Evolutionary conservation across 2,888 invertebrate species (phyloP).

Genomic region (Leptopilina myrica): DNA sequence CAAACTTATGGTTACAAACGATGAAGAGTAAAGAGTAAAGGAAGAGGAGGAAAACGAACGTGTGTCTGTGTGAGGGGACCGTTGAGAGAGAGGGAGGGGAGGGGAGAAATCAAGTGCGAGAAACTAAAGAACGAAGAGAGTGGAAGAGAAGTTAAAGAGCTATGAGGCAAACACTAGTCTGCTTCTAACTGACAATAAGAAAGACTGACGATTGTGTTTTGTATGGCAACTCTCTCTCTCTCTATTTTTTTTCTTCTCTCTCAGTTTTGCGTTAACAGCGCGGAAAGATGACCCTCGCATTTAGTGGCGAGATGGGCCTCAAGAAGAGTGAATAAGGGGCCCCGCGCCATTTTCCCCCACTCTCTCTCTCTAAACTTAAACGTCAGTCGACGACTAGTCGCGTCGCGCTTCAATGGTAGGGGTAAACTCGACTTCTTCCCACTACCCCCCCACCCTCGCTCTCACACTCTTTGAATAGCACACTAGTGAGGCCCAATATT

Average conservation of each 20-base stretch:
- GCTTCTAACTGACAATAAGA: conserved; percentile 65
- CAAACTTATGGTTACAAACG: conserved; percentile 61
- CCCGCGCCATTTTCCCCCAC: conserved; percentile 62
- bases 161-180: conserved; percentile 63
- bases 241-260: conserved; percentile 18
- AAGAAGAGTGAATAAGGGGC: conserved; percentile 56
- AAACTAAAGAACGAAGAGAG: conserved; percentile 29
- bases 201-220: conserved; percentile 48
- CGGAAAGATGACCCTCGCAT: conserved; percentile 68
- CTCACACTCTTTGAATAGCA: neutral
- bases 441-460: neutral
- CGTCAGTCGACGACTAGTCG: too few species aligned
- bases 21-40: conserved; percentile 53
- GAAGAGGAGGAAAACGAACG: too few species aligned
- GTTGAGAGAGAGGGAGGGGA: conserved; percentile 26
- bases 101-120: conserved; percentile 41
- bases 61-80: too few species aligned
- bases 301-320: conserved; percentile 64
- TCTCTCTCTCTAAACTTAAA: too few species aligned
- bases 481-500: too few species aligned
- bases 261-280: conserved; percentile 48
- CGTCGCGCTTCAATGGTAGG: neutral
- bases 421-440: neutral
- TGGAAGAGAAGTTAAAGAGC: conserved; percentile 46
- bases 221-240: conserved; percentile 39